phyloP scores from a whole-genome alignment of 2,113 vertebrate genomes.

The Calyptommatus sinebrachiatus region DNA sequence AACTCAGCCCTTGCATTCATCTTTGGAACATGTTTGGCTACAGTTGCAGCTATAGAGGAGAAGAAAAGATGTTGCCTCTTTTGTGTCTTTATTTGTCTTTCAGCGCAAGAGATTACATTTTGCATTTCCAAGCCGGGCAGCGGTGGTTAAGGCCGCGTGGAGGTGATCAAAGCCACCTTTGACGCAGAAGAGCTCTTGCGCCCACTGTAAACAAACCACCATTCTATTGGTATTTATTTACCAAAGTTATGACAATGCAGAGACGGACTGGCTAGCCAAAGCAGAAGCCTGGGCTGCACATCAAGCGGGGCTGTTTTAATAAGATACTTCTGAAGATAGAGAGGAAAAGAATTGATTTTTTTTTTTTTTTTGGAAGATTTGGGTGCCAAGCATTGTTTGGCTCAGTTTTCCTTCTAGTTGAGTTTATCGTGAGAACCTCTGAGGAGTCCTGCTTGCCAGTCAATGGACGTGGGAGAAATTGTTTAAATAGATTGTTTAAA shows the following conservation, averaged over 20 bases:
- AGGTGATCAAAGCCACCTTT: slow-evolving; percentile 49
- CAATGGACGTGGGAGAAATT: too few species aligned
- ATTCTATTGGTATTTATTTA: slow-evolving; percentile 40
- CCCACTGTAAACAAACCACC: slow-evolving; percentile 45
- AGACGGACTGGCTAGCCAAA: slow-evolving; percentile 16
- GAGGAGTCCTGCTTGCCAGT: too few species aligned
- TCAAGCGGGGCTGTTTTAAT: neutral
- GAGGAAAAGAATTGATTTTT: neutral
- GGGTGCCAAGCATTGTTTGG: too few species aligned
- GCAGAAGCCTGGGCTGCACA: slow-evolving; percentile 17
- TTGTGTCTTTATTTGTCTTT: slow-evolving; percentile 1
- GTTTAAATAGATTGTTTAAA: too few species aligned
- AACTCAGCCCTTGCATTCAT: neutral
- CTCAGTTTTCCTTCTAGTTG: too few species aligned
- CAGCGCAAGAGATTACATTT: neutral
- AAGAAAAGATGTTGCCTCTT: neutral
- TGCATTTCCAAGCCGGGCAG: neutral
- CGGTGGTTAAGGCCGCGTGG: neutral
- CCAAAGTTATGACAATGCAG: neutral
- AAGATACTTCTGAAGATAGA: neutral
- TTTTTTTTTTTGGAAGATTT: neutral
- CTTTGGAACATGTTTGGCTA: neutral
- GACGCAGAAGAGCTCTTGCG: slow-evolving; percentile 32
- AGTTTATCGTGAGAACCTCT: too few species aligned
- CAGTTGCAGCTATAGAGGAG: neutral